phyloP scores from a whole-genome alignment of 2,113 vertebrate genomes.

The Lepidothrix coronata region DNA sequence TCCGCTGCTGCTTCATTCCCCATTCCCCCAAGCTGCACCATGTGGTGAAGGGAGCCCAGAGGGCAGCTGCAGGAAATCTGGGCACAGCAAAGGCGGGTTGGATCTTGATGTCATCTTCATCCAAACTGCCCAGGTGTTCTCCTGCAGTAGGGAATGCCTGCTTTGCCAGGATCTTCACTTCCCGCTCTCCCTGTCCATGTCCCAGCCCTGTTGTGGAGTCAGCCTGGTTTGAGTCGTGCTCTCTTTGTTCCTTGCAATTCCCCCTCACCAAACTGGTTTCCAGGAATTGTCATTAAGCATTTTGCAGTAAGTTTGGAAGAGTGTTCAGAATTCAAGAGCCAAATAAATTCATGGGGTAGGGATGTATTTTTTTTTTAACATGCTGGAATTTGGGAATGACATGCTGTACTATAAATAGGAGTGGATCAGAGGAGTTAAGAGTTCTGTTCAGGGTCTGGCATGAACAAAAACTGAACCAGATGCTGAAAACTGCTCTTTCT shows the following conservation, averaged over 20 bases:
- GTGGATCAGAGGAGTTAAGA: slow-evolving; percentile 24
- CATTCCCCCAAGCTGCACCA: not conserved
- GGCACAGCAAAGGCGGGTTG: not conserved
- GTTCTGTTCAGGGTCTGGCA: slow-evolving; percentile 41
- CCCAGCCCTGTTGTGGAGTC: rapidly evolving
- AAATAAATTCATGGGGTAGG: not conserved
- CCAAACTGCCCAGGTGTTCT: not conserved
- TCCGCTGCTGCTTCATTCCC: rapidly evolving
- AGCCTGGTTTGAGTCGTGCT: not conserved
- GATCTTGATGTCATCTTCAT: not conserved
- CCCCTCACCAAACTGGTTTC: not conserved
- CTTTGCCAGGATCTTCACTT: not conserved
- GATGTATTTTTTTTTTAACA: not conserved
- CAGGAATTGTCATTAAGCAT: not conserved
- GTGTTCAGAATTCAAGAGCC: not conserved
- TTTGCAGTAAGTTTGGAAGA: slow-evolving; percentile 41
- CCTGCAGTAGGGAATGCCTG: not conserved
- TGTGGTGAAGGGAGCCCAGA: not conserved
- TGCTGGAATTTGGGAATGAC: slow-evolving; percentile 52
- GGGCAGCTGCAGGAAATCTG: not conserved
- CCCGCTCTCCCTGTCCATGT: rapidly evolving
- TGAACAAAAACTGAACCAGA: slow-evolving; percentile 62
- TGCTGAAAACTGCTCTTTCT: slow-evolving; percentile 52
- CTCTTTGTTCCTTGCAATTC: not conserved
- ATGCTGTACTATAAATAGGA: slow-evolving; percentile 54